Conservation (phyloP, 2,113 vertebrate genomes). For the Periophthalmodon schlosseri region DNA sequence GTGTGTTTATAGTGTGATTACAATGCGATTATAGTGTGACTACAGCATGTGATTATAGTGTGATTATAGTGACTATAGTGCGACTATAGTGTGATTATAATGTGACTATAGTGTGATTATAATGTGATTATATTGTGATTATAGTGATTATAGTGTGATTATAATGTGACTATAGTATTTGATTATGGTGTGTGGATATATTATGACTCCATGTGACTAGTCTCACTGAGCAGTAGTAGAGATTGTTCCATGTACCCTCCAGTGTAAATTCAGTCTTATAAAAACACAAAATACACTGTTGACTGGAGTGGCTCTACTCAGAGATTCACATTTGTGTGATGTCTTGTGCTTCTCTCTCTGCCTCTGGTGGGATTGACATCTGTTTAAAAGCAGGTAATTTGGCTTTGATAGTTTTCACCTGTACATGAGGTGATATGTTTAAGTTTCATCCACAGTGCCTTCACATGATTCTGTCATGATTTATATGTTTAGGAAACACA, state of each 20-base stretch:
- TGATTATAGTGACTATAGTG: no score
- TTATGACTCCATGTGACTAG: not conserved
- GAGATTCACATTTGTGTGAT: constrained; percentile 66
- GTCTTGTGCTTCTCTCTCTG: constrained; percentile 71
- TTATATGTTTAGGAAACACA: constrained; percentile 25
- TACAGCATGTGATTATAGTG: no score
- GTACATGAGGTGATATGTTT: constrained; percentile 18
- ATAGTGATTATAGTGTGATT: no score
- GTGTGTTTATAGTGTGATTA: no score
- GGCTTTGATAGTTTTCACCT: constrained; percentile 58
- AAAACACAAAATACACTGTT: not conserved
- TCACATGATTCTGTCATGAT: constrained; percentile 35
- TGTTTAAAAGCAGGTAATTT: constrained; percentile 76
- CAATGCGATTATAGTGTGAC: no score
- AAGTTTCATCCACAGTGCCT: constrained; percentile 49
- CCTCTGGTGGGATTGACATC: constrained; percentile 74
- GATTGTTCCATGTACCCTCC: not conserved
- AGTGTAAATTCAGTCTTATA: constrained; percentile 6
- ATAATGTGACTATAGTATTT: no score
- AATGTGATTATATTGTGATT: no score
- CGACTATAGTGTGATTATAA: no score
- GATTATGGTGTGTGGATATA: not conserved
- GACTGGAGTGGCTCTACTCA: constrained; percentile 42
- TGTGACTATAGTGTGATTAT: no score
- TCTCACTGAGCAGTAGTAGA: not conserved